Percentiles rank a stretch among this genome's conserved stretches.
Evolutionary conservation across 2,797 vertebrate species (phyloP).

Genomic region (Cyprinella venusta): DNA sequence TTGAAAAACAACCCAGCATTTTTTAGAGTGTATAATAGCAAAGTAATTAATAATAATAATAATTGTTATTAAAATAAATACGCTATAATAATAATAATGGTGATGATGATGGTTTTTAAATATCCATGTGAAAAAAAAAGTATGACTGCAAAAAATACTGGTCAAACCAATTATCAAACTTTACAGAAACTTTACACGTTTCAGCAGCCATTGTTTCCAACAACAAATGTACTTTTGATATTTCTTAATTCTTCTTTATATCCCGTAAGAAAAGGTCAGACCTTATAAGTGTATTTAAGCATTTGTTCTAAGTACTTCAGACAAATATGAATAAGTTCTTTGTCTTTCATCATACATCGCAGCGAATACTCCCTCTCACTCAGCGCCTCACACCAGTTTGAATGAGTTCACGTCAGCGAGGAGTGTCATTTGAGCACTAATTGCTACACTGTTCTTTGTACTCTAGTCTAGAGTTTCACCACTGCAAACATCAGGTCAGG

Average conservation of each 20-base stretch:
- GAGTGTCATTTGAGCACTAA: neutral
- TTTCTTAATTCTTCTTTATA: neutral
- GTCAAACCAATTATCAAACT: neutral
- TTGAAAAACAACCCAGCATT: no score
- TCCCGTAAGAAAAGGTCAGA: no score
- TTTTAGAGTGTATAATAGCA: no score
- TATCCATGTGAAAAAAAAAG: neutral
- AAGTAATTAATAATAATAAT: no score
- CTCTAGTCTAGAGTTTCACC: constrained; percentile 20
- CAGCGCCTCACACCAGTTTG: neutral
- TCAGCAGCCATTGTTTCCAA: neutral
- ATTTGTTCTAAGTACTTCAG: neutral
- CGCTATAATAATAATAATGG: neutral
- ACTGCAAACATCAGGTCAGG: constrained; percentile 12
- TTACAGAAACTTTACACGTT: neutral
- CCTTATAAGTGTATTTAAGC: no score
- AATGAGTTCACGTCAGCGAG: neutral
- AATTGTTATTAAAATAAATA: neutral
- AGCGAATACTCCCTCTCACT: neutral
- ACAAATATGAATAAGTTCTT: neutral
- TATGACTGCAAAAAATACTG: no score
- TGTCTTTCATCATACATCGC: constrained; percentile 9
- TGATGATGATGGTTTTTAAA: neutral
- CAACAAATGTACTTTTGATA: neutral
- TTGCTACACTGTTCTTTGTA: constrained; percentile 1